Conservation (phyloP, 2,888 invertebrate genomes). For the Adineta ricciae region DNA sequence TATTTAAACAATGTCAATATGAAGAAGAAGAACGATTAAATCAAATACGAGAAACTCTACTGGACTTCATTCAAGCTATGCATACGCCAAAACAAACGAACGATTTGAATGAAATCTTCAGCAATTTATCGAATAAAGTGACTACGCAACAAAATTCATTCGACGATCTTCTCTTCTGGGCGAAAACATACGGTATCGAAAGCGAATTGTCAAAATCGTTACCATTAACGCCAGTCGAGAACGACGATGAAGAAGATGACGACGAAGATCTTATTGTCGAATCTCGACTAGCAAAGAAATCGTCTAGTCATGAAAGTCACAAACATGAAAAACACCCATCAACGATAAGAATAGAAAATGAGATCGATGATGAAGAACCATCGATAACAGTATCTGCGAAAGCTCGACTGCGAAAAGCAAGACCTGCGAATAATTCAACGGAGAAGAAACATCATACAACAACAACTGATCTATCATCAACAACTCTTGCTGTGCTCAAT, state of each 20-base stretch:
- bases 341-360: neutral
- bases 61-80: neutral
- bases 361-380: neutral
- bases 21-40: neutral
- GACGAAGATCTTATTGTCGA: neutral
- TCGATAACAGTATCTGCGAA: neutral
- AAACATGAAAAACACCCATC: neutral
- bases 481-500: neutral
- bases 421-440: too few relatives aligned
- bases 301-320: neutral
- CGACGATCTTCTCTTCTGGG: neutral
- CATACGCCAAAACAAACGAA: neutral
- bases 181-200: neutral
- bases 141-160: neutral
- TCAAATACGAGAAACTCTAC: neutral
- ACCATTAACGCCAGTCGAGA: neutral
- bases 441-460: neutral
- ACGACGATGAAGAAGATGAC: neutral
- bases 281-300: neutral
- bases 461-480: neutral
- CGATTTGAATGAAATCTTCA: neutral
- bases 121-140: neutral
- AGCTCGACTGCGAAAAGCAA: neutral
- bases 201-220: neutral
- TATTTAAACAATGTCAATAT: neutral